Evolutionary conservation across 1,140 invertebrate genomes (phyloP).

Genomic region (Ceratosolen solmsi): DNA sequence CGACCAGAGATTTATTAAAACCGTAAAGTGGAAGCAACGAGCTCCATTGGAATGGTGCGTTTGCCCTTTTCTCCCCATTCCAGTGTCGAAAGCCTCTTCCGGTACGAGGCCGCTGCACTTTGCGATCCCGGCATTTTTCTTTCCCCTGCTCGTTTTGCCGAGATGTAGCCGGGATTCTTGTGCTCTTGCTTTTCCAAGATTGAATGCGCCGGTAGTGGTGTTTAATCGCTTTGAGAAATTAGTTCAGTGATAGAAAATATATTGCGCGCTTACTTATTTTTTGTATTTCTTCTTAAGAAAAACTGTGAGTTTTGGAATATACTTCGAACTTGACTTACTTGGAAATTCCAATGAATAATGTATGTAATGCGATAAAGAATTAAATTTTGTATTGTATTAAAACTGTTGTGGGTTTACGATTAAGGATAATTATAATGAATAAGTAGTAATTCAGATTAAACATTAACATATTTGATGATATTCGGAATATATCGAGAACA

Average conservation of each 20-base stretch:
- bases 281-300: too few relatives aligned
- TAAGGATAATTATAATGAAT: too few relatives aligned
- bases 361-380: too few relatives aligned
- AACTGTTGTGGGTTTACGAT: too few relatives aligned
- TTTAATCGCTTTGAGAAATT: slow-evolving; percentile 18
- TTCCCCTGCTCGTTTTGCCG: neutral
- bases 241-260: neutral
- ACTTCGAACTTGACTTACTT: too few relatives aligned
- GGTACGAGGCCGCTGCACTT: neutral
- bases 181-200: neutral
- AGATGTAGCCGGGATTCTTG: neutral
- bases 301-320: too few relatives aligned
- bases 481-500: too few relatives aligned
- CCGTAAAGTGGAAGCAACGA: slow-evolving; percentile 71
- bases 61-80: neutral
- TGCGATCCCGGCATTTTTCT: neutral
- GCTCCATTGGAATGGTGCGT: slow-evolving; percentile 44
- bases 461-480: too few relatives aligned
- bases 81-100: neutral
- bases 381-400: too few relatives aligned
- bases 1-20: slow-evolving; percentile 71
- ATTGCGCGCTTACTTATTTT: neutral
- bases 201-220: neutral
- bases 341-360: too few relatives aligned
- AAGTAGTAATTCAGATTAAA: too few relatives aligned